Evolutionary conservation across 23 tunicate genomes (phyloP).

Genomic region (Trididemnum miniatum): DNA sequence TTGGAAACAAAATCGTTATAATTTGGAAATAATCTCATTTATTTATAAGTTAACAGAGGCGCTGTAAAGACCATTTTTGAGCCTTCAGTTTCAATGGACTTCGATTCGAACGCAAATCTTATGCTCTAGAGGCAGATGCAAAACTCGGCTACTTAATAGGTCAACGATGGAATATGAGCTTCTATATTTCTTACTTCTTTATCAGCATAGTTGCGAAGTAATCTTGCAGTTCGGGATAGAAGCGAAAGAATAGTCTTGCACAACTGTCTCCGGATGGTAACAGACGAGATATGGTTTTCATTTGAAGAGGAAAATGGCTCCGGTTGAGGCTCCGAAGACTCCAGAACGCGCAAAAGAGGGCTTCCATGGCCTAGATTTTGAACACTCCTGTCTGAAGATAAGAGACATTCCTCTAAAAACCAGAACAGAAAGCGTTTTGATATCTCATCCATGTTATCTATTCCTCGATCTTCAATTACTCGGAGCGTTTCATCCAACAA

Average conservation of each 20-base stretch:
- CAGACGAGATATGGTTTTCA: constrained; percentile 32
- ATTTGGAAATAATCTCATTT: too few species aligned
- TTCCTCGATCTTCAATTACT: constrained; percentile 11
- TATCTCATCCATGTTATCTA: background rate
- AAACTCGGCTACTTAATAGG: too few species aligned
- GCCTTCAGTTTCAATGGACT: too few species aligned
- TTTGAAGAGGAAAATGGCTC: constrained; percentile 31
- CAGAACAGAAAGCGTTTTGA: constrained; percentile 24
- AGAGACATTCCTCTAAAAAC: constrained; percentile 38
- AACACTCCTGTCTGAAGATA: background rate
- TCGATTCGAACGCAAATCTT: too few species aligned
- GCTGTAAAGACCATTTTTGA: too few species aligned
- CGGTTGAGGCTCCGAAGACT: constrained; percentile 60
- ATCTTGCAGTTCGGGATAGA: constrained; percentile 50
- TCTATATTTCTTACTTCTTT: background rate
- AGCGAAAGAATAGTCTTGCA: constrained; percentile 66
- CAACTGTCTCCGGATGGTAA: constrained; percentile 51
- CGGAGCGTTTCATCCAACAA: constrained; percentile 54
- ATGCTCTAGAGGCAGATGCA: too few species aligned
- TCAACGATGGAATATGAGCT: too few species aligned
- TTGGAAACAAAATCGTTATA: too few species aligned
- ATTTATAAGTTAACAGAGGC: too few species aligned
- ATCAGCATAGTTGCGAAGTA: background rate
- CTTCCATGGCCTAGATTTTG: constrained; percentile 40
- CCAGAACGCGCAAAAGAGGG: constrained; percentile 56